A percentile compares a stretch with the other conserved stretches of the same genome.
Conservation (phyloP, 2,888 invertebrate genomes). For the Argyresthia goedartella region DNA sequence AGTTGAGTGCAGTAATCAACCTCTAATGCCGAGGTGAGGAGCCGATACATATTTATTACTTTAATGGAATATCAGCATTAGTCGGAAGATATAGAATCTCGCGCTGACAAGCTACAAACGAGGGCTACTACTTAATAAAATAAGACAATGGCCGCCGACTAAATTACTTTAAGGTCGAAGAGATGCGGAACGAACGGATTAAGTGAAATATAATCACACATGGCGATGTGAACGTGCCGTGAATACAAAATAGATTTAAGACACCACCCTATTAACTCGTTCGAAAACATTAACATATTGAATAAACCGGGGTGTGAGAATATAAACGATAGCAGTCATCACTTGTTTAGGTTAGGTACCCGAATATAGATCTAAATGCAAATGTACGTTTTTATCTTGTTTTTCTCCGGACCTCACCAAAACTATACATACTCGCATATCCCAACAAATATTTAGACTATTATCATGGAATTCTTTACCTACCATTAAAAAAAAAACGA, state of each 20-base stretch:
- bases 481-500: too few species aligned
- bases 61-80: slow-evolving; percentile 69
- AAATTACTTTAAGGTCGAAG: slow-evolving; percentile 55
- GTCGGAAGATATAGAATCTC: slow-evolving; percentile 56
- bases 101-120: slow-evolving; percentile 70
- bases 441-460: too few species aligned
- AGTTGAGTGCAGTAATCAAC: slow-evolving; percentile 56
- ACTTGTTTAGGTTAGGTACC: too few species aligned
- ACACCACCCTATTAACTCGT: not conserved
- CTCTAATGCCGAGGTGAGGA: slow-evolving; percentile 60
- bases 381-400: too few species aligned
- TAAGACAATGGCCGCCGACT: slow-evolving; percentile 58
- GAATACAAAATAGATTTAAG: slow-evolving; percentile 15
- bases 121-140: slow-evolving; percentile 27
- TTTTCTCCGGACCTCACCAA: too few species aligned
- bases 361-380: too few species aligned
- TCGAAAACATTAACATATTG: too few species aligned
- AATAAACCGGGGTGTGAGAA: too few species aligned
- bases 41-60: slow-evolving; percentile 60
- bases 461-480: too few species aligned
- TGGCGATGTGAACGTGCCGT: slow-evolving; percentile 40
- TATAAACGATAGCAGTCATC: too few species aligned
- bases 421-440: too few species aligned
- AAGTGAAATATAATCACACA: slow-evolving; percentile 63
- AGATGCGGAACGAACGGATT: slow-evolving; percentile 62